Percentiles rank a stretch among this genome's conserved stretches.
phyloP scores from a whole-genome alignment of 2,113 vertebrate species.

The Macheiramphus alcinus region DNA sequence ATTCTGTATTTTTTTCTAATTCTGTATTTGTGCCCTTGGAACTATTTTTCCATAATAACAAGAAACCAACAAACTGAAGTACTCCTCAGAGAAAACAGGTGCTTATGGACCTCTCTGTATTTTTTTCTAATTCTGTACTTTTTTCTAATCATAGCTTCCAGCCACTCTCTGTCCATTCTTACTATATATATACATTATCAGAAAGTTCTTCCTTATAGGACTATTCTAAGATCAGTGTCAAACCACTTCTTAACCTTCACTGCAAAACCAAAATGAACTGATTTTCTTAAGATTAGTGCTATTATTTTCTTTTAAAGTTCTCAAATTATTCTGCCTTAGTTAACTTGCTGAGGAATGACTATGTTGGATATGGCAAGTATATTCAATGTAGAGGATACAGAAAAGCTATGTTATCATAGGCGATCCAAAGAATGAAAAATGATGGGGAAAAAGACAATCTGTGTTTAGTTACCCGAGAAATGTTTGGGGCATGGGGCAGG shows the following conservation, averaged over 20 bases:
- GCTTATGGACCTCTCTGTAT: too few species aligned
- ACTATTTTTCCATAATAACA: too few species aligned
- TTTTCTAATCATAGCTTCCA: background rate
- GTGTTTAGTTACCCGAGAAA: background rate
- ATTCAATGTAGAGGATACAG: background rate
- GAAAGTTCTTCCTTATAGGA: background rate
- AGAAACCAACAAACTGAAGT: too few species aligned
- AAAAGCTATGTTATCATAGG: background rate
- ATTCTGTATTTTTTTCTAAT: background rate
- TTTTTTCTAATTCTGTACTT: background rate
- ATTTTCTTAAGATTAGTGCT: background rate
- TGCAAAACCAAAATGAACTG: background rate
- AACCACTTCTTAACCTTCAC: background rate
- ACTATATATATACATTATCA: background rate
- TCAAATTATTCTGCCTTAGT: background rate
- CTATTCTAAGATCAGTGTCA: background rate
- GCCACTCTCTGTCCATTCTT: background rate
- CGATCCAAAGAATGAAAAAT: background rate
- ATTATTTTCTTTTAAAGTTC: background rate
- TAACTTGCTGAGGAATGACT: background rate
- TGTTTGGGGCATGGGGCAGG: background rate
- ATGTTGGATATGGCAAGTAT: background rate
- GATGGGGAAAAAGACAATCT: background rate
- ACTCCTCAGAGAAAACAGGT: too few species aligned
- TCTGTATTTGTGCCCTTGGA: too few species aligned